Evolutionary conservation across 2,113 vertebrate species (phyloP).

Genomic region (Passer montanus): DNA sequence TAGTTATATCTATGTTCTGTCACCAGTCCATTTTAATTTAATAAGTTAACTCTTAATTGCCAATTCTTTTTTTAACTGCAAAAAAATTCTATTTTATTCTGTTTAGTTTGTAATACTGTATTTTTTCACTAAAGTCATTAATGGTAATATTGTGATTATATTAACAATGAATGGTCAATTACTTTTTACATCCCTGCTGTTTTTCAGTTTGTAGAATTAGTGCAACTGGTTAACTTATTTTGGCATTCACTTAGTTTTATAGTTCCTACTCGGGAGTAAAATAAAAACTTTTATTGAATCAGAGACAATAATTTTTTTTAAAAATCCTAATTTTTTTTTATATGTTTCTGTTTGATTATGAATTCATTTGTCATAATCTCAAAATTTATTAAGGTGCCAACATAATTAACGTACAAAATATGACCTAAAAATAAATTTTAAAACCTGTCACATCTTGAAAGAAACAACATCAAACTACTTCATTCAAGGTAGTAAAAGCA

Average conservation of each 20-base stretch:
- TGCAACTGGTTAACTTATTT: neutral
- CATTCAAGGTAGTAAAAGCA: neutral
- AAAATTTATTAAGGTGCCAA: neutral
- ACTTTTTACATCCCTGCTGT: neutral
- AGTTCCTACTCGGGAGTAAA: neutral
- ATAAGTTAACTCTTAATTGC: neutral
- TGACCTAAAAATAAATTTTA: neutral
- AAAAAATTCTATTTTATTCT: neutral
- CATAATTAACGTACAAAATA: neutral
- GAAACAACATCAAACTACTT: neutral
- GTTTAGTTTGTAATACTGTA: neutral
- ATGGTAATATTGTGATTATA: neutral
- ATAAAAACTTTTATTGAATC: neutral
- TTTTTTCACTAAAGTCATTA: neutral
- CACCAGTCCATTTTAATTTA: neutral
- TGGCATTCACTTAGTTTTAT: neutral
- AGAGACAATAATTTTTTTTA: neutral
- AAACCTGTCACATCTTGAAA: neutral
- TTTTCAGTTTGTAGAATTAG: neutral
- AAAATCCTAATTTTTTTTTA: neutral
- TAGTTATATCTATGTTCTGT: neutral
- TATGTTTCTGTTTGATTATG: neutral
- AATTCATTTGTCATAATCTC: neutral
- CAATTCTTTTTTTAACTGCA: neutral
- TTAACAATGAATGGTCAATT: neutral